Evolutionary conservation across 2,113 vertebrate genomes (phyloP).

Genomic region (Corydoras maculifer): DNA sequence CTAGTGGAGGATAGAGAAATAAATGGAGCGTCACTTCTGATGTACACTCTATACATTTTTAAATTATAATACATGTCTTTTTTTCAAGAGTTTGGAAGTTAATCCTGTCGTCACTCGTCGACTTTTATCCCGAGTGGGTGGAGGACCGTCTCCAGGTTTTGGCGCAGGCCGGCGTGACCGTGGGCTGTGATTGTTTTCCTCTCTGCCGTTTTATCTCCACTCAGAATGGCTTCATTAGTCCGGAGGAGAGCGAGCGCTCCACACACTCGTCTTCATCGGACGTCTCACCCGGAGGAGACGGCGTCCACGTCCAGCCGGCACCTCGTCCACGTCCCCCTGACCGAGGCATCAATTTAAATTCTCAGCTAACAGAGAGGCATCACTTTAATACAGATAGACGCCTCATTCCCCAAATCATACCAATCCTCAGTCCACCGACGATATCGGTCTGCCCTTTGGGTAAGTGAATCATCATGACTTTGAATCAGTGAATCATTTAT

Average conservation of each 20-base stretch:
- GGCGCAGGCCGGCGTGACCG: conserved; percentile 61
- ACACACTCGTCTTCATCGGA: conserved; percentile 50
- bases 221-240: conserved; percentile 63
- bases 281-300: conserved; percentile 40
- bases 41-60: too few relatives aligned
- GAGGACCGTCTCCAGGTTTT: background rate
- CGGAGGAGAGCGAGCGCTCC: conserved; percentile 53
- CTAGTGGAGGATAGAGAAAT: too few relatives aligned
- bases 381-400: too few relatives aligned
- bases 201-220: conserved; percentile 65
- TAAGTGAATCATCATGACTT: too few relatives aligned
- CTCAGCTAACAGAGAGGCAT: background rate
- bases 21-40: too few relatives aligned
- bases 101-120: background rate
- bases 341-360: background rate
- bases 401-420: too few relatives aligned
- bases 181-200: conserved; percentile 66
- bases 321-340: conserved; percentile 31
- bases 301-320: conserved; percentile 35
- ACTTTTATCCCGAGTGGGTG: background rate
- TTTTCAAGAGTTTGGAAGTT: background rate
- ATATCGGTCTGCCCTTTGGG: too few relatives aligned
- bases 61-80: too few relatives aligned
- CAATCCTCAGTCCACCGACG: too few relatives aligned
- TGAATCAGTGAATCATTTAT: too few relatives aligned